These are phyloP conservation scores for Parauchenoglanis punctatus DNA, from an alignment of 2,797 vertebrate genomes.

Conservation along the genomic window DNA sequence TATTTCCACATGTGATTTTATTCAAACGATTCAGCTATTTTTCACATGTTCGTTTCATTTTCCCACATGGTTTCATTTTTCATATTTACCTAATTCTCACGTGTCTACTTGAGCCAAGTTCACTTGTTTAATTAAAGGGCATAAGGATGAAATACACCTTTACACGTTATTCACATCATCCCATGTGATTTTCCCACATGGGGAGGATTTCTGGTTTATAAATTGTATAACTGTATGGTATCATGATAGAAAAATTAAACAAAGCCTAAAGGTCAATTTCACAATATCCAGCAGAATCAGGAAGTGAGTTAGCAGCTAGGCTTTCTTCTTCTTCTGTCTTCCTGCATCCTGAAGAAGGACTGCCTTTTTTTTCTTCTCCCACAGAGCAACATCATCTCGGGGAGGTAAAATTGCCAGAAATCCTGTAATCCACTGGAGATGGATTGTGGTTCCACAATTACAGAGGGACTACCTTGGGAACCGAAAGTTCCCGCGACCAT, in stretches of 20 bases:
- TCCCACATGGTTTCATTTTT: background rate
- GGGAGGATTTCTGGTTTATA: background rate
- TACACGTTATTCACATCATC: background rate
- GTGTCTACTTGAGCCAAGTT: background rate
- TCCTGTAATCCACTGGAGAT: conserved; percentile 74
- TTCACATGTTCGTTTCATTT: background rate
- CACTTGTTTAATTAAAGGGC: background rate
- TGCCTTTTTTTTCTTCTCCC: conserved; percentile 13
- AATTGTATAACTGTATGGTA: background rate
- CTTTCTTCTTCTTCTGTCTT: conserved; percentile 4
- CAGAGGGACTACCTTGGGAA: conserved; percentile 70
- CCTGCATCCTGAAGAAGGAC: conserved; percentile 15
- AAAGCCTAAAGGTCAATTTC: background rate
- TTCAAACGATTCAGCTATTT: background rate
- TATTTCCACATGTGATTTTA: background rate
- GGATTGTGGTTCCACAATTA: conserved; percentile 73
- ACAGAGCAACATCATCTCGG: conserved; percentile 73
- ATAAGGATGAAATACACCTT: background rate
- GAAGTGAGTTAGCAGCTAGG: background rate
- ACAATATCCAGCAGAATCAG: background rate
- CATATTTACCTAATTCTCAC: background rate
- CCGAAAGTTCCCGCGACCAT: conserved; percentile 66
- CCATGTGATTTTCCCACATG: background rate
- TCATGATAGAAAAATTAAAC: background rate
- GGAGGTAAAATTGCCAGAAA: conserved; percentile 73